Conservation (phyloP, 2,113 vertebrate species). For the Trichomycterus rosablanca region DNA sequence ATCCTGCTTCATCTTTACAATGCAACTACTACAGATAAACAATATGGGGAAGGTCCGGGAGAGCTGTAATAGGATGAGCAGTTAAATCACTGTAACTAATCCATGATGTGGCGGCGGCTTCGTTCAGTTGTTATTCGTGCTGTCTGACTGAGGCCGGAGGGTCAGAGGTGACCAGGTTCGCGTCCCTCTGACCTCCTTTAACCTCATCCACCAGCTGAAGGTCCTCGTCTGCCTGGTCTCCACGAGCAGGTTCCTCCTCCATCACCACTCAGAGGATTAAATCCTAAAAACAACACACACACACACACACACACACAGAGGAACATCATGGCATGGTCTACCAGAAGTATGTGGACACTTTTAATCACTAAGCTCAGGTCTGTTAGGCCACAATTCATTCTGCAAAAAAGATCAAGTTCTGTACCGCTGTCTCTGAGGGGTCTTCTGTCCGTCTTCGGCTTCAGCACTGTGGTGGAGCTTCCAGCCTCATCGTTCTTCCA, state of each 20-base stretch:
- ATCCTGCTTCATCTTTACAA: no score
- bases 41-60: background rate
- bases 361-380: no score
- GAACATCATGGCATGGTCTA: no score
- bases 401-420: no score
- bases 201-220: conserved; percentile 87
- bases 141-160: no score
- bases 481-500: conserved; percentile 66
- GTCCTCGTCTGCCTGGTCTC: conserved; percentile 86
- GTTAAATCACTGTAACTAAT: conserved; percentile 8
- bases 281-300: conserved; percentile 66
- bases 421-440: conserved; percentile 74
- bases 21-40: background rate
- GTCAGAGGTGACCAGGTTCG: conserved; percentile 47
- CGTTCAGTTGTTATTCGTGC: conserved; percentile 42
- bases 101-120: conserved; percentile 46
- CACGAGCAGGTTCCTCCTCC: conserved; percentile 82
- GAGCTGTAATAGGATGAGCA: background rate
- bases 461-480: conserved; percentile 54
- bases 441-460: conserved; percentile 75
- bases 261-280: conserved; percentile 83
- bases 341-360: no score
- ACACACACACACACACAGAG: background rate
- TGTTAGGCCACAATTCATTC: no score
- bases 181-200: conserved; percentile 62